Base-by-base conservation (phyloP, 1,140 invertebrate species). In the Atopsyche davidsoni region DNA sequence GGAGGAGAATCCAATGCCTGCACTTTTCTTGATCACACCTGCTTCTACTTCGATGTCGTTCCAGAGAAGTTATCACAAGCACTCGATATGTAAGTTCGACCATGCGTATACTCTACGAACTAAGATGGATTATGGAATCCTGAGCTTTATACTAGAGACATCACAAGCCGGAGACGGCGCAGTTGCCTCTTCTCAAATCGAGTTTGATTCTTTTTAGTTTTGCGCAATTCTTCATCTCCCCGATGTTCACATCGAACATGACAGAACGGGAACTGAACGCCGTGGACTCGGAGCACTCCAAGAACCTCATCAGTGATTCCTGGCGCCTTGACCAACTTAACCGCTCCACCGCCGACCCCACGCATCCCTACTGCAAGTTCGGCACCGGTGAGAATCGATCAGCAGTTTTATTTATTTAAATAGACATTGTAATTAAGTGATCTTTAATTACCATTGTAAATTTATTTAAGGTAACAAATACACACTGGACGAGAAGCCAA, bases 211-310 rank as follows among this genome's bases (percentile, higher is more conserved):
- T 61, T 60, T 62, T 45, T 64, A 86, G 94, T 58, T 98, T 98
- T 79, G 81, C 92, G 0, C 92, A 98, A 65, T 98, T 98, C 76
- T 98, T 98, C 71, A 77, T 94, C 23, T 73, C 75, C 4, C 96
- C 96, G 0, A 70, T 97, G 1, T 97, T 98, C 65, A 96, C 91
- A 19, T 86, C 93, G 63, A 80, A 79, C 54, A 86, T 87, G 6
- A 96, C 92, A 0, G 90, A 92, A 21, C 71, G 92, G 10, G 96
- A 99, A 75, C 78, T 98, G 11, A 94, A 92, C 74, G 95, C 95
- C 17, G 92, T 98, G 0, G 81, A 98, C 74, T 95, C 89, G 0
- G 96, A 99, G 64, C 89, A 98, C 67, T 87, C 93, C 59, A 96
- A 97, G 70, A 98, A 98, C 75, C 62, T 92, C 11, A 80, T 84